Evolutionary conservation across 2,797 vertebrate species (phyloP).

Genomic region (Rhinatrema bivittatum): DNA sequence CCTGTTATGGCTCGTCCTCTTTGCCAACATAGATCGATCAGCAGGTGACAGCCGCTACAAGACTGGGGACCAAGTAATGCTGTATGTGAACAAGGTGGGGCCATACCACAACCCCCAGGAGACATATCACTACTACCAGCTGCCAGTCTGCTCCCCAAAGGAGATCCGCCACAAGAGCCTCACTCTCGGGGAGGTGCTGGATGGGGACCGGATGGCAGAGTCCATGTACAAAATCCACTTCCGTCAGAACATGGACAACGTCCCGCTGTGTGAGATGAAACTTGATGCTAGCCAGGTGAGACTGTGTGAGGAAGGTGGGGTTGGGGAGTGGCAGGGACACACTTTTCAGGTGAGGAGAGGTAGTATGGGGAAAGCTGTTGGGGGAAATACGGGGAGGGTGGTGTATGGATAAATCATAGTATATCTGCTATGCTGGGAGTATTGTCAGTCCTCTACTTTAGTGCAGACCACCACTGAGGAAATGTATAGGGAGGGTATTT

Average conservation of each 20-base stretch:
- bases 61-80: constrained; percentile 66
- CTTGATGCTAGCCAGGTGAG: constrained; percentile 52
- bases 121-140: constrained; percentile 89
- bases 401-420: too few relatives aligned
- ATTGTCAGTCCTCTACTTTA: too few relatives aligned
- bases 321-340: too few relatives aligned
- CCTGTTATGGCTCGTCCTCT: constrained; percentile 41
- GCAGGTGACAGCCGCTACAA: constrained; percentile 62
- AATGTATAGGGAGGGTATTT: too few relatives aligned
- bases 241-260: constrained; percentile 66
- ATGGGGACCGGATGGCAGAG: constrained; percentile 88
- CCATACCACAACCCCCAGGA: constrained; percentile 93
- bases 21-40: constrained; percentile 38
- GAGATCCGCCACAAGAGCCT: constrained; percentile 85
- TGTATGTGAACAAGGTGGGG: constrained; percentile 92
- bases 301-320: not conserved
- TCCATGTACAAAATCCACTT: constrained; percentile 79
- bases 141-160: constrained; percentile 82
- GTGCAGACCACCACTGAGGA: too few relatives aligned
- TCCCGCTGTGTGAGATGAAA: constrained; percentile 67
- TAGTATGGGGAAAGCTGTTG: not conserved
- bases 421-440: too few relatives aligned
- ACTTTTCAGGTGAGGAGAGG: not conserved
- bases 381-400: too few relatives aligned
- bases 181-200: constrained; percentile 82